Base-by-base conservation (phyloP, 2,888 invertebrate species). In the Leptinotarsa juncta region DNA sequence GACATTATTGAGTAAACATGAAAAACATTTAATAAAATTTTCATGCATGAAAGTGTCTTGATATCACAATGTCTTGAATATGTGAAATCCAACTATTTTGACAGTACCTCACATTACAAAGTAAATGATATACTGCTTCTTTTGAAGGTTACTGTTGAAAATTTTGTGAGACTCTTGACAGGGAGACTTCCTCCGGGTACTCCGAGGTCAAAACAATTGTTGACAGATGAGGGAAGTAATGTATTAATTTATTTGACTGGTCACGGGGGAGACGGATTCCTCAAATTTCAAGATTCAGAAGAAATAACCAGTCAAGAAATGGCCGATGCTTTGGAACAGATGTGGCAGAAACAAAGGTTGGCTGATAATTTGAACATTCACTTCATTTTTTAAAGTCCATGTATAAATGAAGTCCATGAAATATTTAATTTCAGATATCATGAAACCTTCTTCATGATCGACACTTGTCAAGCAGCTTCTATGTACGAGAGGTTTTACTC, bases 261-360 rank as follows among this genome's bases (percentile, higher is more conserved):
- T 0, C 99, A 99, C 87, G 99, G 99, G 5, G 99, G 99, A 20
- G 99, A 99, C 89, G 99, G 99, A 0, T 99, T 99, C 86, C 89
- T 99, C 0, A 99, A 99, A 88, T 99, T 99, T 86, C 99, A 99
- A 89, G 99, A 99, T 87, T 97, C 98, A 0, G 98, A 99, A 86
- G 99, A 99, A 89, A 96, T 99, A 26, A 99, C 99, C 3, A 98
- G 96, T 88, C 96, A 98, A 83, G 99, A 99, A 87, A 89, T 99
- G 83, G 99, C 98, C 20, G 99, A 99, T 92, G 99, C 99, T 20
- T 91, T 99, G 71, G 98, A 99, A 86, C 99, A 99, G 89, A 99
- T 99, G 99, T 98, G 98, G 97, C 97, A 99, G 85, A 99, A 99
- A 86, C 93, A 95, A 87, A 93, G 98, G 95, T 96, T 86, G 91